A percentile compares a stretch with the other conserved stretches of the same genome.
These are phyloP conservation scores for Sebastolobus alascanus DNA, from an alignment of 2,797 vertebrate genomes.

Conservation along the genomic window DNA sequence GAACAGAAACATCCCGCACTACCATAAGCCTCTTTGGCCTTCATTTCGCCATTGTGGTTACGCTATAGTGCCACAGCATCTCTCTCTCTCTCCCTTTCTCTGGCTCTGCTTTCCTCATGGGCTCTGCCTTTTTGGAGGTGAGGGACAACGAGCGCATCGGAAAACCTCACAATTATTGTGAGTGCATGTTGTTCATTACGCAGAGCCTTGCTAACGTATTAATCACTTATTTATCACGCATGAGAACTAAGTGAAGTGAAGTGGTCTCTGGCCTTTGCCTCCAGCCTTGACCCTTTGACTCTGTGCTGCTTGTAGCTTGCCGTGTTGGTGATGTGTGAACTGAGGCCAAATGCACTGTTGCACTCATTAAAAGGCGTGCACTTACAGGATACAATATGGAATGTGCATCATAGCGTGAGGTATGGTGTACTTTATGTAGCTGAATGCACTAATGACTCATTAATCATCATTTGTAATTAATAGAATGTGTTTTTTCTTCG, in stretches of 20 bases:
- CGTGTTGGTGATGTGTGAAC: conserved; percentile 4
- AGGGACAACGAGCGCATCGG: conserved; percentile 26
- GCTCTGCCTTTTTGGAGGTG: conserved; percentile 52
- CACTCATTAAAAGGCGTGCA: background rate
- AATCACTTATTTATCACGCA: background rate
- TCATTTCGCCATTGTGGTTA: conserved; percentile 52
- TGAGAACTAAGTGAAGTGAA: background rate
- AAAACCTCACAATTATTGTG: background rate
- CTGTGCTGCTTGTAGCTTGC: background rate
- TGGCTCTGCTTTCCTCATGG: conserved; percentile 40
- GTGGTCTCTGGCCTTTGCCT: background rate
- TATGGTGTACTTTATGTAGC: background rate
- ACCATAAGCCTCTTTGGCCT: conserved; percentile 48
- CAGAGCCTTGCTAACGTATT: background rate
- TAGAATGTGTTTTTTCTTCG: background rate
- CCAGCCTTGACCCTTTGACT: background rate
- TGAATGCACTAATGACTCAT: background rate
- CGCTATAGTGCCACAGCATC: conserved; percentile 54
- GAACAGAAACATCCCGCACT: conserved; percentile 26
- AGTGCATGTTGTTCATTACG: background rate
- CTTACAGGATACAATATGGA: background rate
- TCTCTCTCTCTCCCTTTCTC: conserved; percentile 29
- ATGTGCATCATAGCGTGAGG: background rate
- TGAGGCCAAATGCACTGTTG: background rate
- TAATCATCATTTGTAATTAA: background rate